phyloP scores from a whole-genome alignment of 2,113 vertebrate genomes.

The Notarius quadriscutis region DNA sequence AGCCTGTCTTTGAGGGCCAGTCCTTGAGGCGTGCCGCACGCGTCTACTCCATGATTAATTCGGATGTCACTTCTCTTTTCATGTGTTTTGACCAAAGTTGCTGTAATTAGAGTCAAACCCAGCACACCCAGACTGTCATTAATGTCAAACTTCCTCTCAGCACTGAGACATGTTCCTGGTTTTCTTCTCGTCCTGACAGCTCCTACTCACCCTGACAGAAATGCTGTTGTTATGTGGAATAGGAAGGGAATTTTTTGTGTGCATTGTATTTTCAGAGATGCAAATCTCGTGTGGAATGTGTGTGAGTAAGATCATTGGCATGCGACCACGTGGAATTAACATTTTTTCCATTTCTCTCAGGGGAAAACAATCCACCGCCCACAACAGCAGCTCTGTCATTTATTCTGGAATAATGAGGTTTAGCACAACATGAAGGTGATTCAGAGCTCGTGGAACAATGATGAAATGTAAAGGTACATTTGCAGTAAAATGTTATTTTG shows the following conservation, averaged over 20 bases:
- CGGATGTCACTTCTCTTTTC: slow-evolving; percentile 26
- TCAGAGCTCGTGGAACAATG: neutral
- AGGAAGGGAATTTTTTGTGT: slow-evolving; percentile 19
- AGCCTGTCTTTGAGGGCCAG: neutral
- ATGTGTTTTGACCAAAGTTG: slow-evolving; percentile 10
- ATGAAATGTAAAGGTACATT: neutral
- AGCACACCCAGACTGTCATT: neutral
- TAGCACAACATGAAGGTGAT: neutral
- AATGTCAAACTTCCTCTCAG: neutral
- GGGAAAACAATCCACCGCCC: slow-evolving; percentile 7
- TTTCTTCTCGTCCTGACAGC: slow-evolving; percentile 4
- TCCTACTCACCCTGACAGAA: slow-evolving; percentile 28
- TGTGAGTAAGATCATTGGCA: slow-evolving; percentile 35
- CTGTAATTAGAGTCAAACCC: slow-evolving; percentile 33
- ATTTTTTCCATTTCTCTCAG: slow-evolving; percentile 29
- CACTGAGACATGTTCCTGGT: neutral
- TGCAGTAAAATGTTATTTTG: neutral
- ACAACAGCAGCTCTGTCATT: neutral
- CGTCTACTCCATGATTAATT: slow-evolving; percentile 44
- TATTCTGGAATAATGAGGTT: neutral
- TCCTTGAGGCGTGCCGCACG: neutral
- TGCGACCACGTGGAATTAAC: neutral
- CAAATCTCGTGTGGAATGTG: slow-evolving; percentile 35
- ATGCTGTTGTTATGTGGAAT: neutral
- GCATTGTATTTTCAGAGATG: slow-evolving; percentile 32